A percentile compares a stretch with the other conserved stretches of the same genome.
Conservation (phyloP, 2,113 vertebrate species). For the Nesoenas mayeri region DNA sequence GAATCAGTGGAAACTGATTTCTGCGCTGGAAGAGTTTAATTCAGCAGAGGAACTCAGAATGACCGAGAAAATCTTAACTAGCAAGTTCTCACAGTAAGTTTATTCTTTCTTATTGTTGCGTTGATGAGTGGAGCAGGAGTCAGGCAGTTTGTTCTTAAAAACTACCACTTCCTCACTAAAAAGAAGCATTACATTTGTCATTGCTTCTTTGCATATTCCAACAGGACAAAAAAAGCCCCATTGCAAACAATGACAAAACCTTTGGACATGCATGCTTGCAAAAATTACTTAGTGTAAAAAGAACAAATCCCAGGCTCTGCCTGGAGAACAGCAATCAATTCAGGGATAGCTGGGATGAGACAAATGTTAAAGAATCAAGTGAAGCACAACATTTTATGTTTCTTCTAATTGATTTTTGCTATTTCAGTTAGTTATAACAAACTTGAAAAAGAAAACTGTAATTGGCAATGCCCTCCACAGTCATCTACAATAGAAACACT, state of each 20-base stretch:
- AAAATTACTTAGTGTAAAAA: neutral
- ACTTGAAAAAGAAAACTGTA: neutral
- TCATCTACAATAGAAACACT: neutral
- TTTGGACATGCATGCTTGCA: neutral
- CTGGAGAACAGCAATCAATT: neutral
- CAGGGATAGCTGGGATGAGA: neutral
- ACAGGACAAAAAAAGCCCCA: neutral
- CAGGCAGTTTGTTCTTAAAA: neutral
- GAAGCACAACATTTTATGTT: neutral
- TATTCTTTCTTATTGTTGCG: neutral
- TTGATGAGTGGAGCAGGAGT: neutral
- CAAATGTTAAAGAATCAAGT: neutral
- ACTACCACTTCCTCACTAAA: neutral
- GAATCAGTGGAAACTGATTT: neutral
- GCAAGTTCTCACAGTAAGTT: neutral
- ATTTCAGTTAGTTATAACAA: neutral
- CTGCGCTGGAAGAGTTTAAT: neutral
- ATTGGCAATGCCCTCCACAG: neutral
- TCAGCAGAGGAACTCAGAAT: neutral
- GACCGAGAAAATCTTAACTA: neutral
- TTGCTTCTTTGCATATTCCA: neutral
- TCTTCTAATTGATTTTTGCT: neutral
- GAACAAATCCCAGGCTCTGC: neutral
- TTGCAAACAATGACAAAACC: neutral
- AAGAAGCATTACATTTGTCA: neutral